Base-by-base conservation (phyloP, 1,140 invertebrate species). In the Globodera rostochiensis region DNA sequence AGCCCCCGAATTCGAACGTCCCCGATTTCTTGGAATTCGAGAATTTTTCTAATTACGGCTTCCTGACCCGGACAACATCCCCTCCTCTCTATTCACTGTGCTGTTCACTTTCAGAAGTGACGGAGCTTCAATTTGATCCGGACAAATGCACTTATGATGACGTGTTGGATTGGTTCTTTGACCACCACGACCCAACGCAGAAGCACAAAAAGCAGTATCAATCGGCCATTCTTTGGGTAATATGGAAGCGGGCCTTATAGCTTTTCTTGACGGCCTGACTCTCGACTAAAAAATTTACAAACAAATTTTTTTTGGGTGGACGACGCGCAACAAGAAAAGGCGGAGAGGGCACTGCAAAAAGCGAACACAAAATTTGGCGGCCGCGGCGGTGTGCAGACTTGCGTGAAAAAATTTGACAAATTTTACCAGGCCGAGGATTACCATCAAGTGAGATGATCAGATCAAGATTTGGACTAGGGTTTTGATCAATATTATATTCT, bases 71-170 rank as follows among this genome's bases (percentile, higher is more conserved):
- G 25, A 25, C 25, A 25, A 25, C 25, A 25, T 25, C 25, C 25
- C 25, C 25, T 25, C 1, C 25, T 25, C 25, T 25, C 25, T 25
- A 25, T 25, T 25, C 25, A 25, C 25, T 25, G 25, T 25, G 25
- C 25, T 36, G 36, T 36, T 36, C 36, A 36, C 46, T 83, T 85
- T 83, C 95, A 49, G 96, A 98, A 91, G 94, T 95, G 6, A 93
- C 96, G 73, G 94, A 96, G 89, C 92, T 98, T 73, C 94, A 96
- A 88, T 98, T 93, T 89, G 94, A 98, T 90, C 94, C 95, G 13
- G 92, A 93, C 73, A 86, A 92, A 7, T 93, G 95, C 7, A 92
- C 92, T 4, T 98, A 94, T 88, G 91, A 84, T 76, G 91, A 95
- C 45, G 90, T 98, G 13, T 90, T 98, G 36, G 91, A 94, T 49